Base-by-base conservation (phyloP, 2,888 invertebrate species). In the Orchesella flavescens region DNA sequence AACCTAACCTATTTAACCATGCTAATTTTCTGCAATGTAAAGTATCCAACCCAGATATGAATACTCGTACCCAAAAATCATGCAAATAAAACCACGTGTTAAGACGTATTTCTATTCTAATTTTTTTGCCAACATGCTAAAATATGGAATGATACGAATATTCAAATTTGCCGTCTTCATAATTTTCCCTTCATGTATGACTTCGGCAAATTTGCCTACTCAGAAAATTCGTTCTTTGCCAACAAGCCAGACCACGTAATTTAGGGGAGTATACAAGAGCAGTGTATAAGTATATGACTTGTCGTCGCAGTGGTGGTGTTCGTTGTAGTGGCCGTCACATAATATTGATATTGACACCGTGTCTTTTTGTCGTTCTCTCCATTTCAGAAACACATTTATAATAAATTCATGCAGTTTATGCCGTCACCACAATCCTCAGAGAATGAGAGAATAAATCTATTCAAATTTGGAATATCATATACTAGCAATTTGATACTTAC, bases 341-440 rank as follows among this genome's bases (percentile, higher is more conserved):
- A 57, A n/a, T 10, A 17, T 57, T 61, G 61, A 24, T 61, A 61
- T 61, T 61, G 61, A 61, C 61, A 61, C 57, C 57, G 61, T 24
- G n/a, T 65, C 65, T 65, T 17, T 65, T 17, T 24, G 23, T 61
- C 24, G 61, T 24, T 5, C 19, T 19, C 19, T 61, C 61, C 61
- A 61, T 24, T 24, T 61, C 13, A 61, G 23, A 61, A 61, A 65
- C 43, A 44, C 43, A 65, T 65, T 65, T 15, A 65, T 65, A 65
- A 65, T 65, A 65, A 43, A 65, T 65, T 65, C 65, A 65, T 65
- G 43, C 43, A 17, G 3, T 65, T 65, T 34, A n/a, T 65, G 44
- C 44, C 65, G 44, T 43, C 65, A 65, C 17, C 65, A 34, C 17
- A 1, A 44, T n/a, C 65, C 2, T 65, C 13, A 21, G 44, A 65